phyloP scores from a whole-genome alignment of 2,113 vertebrate species.

The Oncorhynchus keta region DNA sequence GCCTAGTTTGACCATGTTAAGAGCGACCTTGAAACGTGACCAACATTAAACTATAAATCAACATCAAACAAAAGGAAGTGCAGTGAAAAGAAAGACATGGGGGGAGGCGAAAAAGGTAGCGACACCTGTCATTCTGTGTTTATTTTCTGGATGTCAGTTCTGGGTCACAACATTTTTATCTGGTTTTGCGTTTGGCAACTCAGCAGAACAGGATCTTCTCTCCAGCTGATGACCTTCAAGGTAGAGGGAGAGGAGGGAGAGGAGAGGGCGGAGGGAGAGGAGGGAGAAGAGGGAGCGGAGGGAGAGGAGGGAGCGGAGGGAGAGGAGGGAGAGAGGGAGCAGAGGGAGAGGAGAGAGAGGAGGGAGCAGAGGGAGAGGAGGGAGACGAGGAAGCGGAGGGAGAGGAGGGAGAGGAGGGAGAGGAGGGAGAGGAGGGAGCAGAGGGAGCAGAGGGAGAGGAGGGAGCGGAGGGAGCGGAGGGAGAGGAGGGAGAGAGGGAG shows the following conservation, averaged over 20 bases:
- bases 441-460: no score
- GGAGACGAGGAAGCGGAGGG: no score
- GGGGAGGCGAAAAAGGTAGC: not conserved
- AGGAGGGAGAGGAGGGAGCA: no score
- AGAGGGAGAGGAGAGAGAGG: no score
- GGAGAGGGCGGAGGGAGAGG: slow-evolving; percentile 2
- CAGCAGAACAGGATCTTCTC: slow-evolving; percentile 62
- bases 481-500: no score
- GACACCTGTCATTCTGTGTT: slow-evolving; percentile 82
- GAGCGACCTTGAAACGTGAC: slow-evolving; percentile 72
- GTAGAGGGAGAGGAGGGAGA: slow-evolving; percentile 7
- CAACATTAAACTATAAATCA: slow-evolving; percentile 75
- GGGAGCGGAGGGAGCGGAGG: no score
- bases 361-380: no score
- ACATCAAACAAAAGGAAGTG: slow-evolving; percentile 42
- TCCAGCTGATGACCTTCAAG: slow-evolving; percentile 67
- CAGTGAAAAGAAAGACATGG: slow-evolving; percentile 40
- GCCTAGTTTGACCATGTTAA: slow-evolving; percentile 59
- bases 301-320: not conserved
- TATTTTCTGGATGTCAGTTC: slow-evolving; percentile 75
- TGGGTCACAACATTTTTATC: slow-evolving; percentile 35
- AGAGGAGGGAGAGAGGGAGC: no score
- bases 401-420: no score
- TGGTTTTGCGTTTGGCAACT: slow-evolving; percentile 56
- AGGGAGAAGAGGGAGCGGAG: not conserved